Evolutionary conservation across 2,113 vertebrate species (phyloP), one percentile per base, ranked within the genome.

Genomic region (Lethenteron reissneri): DNA sequence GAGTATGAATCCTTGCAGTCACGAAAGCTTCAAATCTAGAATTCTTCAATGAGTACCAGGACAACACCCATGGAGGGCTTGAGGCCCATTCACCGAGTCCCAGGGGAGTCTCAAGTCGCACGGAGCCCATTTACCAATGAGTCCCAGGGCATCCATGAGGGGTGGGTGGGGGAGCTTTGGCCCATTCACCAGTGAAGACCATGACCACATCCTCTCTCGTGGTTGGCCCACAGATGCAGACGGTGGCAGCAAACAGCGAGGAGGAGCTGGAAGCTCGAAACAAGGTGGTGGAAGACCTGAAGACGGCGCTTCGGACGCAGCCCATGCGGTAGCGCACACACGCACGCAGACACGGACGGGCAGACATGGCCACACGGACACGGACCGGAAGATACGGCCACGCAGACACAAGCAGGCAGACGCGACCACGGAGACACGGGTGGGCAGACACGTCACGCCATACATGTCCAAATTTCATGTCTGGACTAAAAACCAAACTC

Each of bases 231-330:
- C 41, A 68, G 64, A 68, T 68, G n/a, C 64, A 68, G 11, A n/a
- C 64, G 21, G 64, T 68, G 9, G 11, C 21, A 21, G 64, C n/a
- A 2, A 68, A 21, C 21, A 21, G 21, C 21, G 95, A 89, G 72
- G 94, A 96, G 76, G 94, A 99, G 0, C 89, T 95, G 74, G 91
- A 97, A 72, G 94, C 95, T 76, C 88, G 94, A 72, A 99, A 90
- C 77, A 97, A 96, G 84, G 95, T 89, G 15, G 90, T 99, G 1
- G 94, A 97, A 78, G 96, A 87, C 78, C 80, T 99, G 76, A 99
- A 99, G 81, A 97, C 94, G 0, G 94, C 94, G 73, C 84, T 99
- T 74, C 80, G 94, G 79, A 99, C 94, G 0, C 95, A 97, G 77
- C 91, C 94, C 4, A 97, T 97, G 94, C 95, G 94, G 94, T 86